Conservation (phyloP, 2,113 vertebrate genomes). For the Gavialis gangeticus region DNA sequence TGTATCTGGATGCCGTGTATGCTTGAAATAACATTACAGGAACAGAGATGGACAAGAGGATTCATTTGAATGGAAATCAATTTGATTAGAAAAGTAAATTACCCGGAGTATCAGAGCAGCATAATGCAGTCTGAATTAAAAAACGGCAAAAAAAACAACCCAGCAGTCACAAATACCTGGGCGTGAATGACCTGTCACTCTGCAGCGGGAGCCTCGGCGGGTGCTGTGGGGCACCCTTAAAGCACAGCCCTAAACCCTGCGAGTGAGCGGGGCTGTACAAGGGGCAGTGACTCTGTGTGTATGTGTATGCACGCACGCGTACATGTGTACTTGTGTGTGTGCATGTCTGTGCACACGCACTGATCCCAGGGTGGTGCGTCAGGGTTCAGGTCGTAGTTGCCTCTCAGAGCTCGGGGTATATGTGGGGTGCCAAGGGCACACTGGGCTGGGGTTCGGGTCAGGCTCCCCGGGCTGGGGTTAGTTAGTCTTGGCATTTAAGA, state of each 20-base stretch:
- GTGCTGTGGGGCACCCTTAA: neutral
- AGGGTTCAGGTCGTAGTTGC: too few relatives aligned
- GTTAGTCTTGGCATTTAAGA: too few relatives aligned
- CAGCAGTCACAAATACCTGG: neutral
- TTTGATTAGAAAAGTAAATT: conserved; percentile 75
- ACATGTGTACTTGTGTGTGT: neutral
- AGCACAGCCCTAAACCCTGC: too few relatives aligned
- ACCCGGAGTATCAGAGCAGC: conserved; percentile 17
- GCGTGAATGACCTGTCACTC: neutral
- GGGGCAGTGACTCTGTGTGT: too few relatives aligned
- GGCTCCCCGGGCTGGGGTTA: too few relatives aligned
- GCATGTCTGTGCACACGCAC: neutral
- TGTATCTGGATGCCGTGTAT: conserved; percentile 32
- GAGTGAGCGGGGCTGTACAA: too few relatives aligned
- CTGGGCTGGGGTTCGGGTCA: too few relatives aligned
- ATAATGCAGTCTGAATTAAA: conserved; percentile 28
- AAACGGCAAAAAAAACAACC: neutral
- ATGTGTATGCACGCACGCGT: too few relatives aligned
- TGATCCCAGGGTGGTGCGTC: too few relatives aligned
- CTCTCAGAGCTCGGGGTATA: too few relatives aligned
- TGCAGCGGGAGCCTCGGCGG: too few relatives aligned
- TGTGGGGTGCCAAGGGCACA: too few relatives aligned
- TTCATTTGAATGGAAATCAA: conserved; percentile 71
- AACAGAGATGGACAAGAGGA: conserved; percentile 64
- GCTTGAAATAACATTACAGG: conserved; percentile 74